Evolutionary conservation across 2,113 vertebrate genomes (phyloP).

Genomic region (Elephas maximus): DNA sequence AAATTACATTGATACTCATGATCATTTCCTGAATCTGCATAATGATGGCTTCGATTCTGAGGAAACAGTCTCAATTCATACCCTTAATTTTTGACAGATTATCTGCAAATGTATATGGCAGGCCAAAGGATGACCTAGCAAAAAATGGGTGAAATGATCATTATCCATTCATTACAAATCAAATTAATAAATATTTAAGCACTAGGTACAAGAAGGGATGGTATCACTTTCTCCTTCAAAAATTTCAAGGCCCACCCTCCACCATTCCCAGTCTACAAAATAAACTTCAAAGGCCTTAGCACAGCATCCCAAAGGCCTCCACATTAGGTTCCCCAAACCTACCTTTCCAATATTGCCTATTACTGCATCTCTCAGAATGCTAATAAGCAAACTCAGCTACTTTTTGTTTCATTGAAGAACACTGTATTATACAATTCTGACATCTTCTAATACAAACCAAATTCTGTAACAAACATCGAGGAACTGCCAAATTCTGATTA

Average conservation of each 20-base stretch:
- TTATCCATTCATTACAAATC: background rate
- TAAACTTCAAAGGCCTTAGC: background rate
- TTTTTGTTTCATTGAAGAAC: background rate
- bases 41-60: background rate
- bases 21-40: background rate
- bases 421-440: background rate
- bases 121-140: background rate
- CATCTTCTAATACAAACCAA: conserved; percentile 15
- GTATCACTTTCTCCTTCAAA: background rate
- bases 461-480: background rate
- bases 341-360: background rate
- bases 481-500: conserved; percentile 15
- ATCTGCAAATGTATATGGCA: background rate
- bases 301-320: background rate
- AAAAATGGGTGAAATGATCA: background rate
- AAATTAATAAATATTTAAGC: background rate
- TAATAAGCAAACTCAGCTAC: conserved; percentile 6
- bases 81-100: background rate
- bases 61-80: background rate
- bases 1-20: background rate
- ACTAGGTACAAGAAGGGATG: background rate
- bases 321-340: background rate
- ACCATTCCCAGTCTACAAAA: background rate
- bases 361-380: background rate
- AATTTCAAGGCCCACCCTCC: background rate